Conservation (phyloP, 2,113 vertebrate genomes). For the Rynchops niger region DNA sequence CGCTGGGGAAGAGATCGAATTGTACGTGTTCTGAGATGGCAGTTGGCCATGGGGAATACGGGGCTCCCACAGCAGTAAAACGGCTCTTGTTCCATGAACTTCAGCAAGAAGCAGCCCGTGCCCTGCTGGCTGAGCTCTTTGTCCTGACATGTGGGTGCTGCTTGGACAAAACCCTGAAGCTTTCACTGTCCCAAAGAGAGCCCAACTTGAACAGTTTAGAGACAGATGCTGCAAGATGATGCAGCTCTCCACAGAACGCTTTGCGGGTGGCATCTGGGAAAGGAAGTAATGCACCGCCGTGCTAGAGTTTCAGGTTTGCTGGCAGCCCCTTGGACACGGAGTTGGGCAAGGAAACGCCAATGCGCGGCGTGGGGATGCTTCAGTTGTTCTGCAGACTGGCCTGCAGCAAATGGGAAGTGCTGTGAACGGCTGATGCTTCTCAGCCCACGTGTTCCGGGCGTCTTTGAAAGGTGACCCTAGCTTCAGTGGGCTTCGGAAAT, state of each 20-base stretch:
- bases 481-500: neutral
- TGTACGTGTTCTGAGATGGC: neutral
- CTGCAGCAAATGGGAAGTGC: neutral
- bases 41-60: neutral
- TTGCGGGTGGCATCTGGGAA: neutral
- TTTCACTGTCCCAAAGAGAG: neutral
- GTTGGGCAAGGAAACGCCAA: neutral
- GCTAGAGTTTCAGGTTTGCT: neutral
- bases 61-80: neutral
- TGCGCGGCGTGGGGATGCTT: accelerated
- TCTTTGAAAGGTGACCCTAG: neutral
- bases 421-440: neutral
- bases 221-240: neutral
- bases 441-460: neutral
- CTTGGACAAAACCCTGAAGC: neutral
- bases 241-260: neutral
- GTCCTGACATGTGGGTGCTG: neutral
- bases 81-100: neutral
- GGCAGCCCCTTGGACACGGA: neutral
- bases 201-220: neutral
- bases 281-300: neutral
- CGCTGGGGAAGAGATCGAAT: neutral
- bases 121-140: neutral
- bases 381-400: neutral
- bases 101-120: neutral